A percentile compares a stretch with the other conserved stretches of the same genome.
phyloP scores from a whole-genome alignment of 2,797 vertebrate species.

The Platalea minor region DNA sequence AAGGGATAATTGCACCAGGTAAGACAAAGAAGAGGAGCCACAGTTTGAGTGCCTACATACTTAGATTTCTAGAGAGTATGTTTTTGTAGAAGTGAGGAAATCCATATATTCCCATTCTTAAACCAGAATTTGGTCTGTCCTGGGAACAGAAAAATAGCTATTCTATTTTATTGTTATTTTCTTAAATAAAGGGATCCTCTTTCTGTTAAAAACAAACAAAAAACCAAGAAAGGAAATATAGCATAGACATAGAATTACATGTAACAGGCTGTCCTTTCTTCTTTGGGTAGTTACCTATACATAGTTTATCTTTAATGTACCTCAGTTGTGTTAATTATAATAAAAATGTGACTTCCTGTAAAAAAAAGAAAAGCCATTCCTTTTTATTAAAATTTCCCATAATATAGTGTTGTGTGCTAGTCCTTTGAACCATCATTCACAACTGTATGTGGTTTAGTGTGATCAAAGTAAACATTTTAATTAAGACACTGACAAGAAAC shows the following conservation, averaged over 20 bases:
- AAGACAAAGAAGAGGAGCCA: background rate
- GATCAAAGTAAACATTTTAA: background rate
- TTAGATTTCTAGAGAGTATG: background rate
- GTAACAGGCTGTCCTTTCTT: background rate
- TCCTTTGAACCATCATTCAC: constrained; percentile 10
- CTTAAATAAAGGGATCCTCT: background rate
- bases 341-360: background rate
- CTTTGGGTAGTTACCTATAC: background rate
- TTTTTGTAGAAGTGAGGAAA: background rate
- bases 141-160: background rate
- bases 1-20: background rate
- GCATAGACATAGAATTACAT: background rate
- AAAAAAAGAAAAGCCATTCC: background rate
- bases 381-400: background rate
- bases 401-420: background rate
- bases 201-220: background rate
- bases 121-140: background rate
- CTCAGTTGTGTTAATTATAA: background rate
- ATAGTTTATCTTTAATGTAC: background rate
- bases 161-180: background rate
- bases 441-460: background rate
- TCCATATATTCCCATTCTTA: background rate
- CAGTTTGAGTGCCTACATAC: background rate
- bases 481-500: background rate
- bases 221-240: background rate